Conservation (phyloP, 2,888 invertebrate species). For the Drosophila mulleri region DNA sequence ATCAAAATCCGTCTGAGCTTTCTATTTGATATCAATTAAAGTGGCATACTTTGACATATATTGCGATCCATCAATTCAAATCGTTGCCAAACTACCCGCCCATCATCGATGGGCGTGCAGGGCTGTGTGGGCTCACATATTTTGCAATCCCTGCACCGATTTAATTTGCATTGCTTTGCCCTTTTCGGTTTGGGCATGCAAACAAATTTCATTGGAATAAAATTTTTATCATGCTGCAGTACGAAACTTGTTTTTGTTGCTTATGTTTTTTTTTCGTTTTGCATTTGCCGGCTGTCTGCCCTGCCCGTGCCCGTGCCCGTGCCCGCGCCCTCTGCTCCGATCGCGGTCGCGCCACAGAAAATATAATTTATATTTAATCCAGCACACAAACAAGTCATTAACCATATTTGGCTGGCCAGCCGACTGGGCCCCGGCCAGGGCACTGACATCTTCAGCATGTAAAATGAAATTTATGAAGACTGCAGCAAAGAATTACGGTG, state of each 20-base stretch:
- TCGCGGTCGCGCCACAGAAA: slow-evolving; percentile 46
- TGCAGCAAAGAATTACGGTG: slow-evolving; percentile 69
- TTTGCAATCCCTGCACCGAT: not conserved
- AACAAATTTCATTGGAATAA: slow-evolving; percentile 61
- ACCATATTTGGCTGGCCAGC: slow-evolving; percentile 59
- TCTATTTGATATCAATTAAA: slow-evolving; percentile 42
- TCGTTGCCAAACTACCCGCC: not conserved
- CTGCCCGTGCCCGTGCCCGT: too few relatives aligned
- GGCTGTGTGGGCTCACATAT: too few relatives aligned
- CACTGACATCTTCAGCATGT: slow-evolving; percentile 63
- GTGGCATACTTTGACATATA: slow-evolving; percentile 14
- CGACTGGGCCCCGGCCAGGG: slow-evolving; percentile 22
- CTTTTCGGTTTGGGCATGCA: slow-evolving; percentile 25
- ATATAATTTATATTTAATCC: slow-evolving; percentile 77
- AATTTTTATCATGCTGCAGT: slow-evolving; percentile 62
- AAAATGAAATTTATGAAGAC: slow-evolving; percentile 75
- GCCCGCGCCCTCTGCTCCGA: slow-evolving; percentile 5
- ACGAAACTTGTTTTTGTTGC: slow-evolving; percentile 46
- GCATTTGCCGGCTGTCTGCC: slow-evolving; percentile 11
- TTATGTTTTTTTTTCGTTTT: slow-evolving; percentile 27
- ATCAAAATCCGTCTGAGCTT: slow-evolving; percentile 22
- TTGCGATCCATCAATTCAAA: slow-evolving; percentile 8
- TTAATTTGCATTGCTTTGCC: slow-evolving; percentile 11
- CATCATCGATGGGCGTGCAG: not conserved
- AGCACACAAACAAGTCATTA: slow-evolving; percentile 77